Conservation (phyloP, 2,113 vertebrate genomes). For the Antennarius striatus region DNA sequence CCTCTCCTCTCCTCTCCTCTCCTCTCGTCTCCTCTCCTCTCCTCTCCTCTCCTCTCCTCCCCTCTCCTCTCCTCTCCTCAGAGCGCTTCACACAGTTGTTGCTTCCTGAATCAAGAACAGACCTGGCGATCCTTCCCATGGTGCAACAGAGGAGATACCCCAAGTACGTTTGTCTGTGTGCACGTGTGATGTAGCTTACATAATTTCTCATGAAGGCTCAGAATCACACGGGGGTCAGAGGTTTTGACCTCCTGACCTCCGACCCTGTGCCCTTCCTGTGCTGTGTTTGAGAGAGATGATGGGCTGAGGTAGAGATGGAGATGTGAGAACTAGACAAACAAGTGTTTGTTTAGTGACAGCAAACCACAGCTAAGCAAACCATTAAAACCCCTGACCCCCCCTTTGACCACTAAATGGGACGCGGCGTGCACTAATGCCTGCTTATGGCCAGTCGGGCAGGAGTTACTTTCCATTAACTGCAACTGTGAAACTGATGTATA, state of each 20-base stretch:
- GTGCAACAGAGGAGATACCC: slow-evolving; percentile 90
- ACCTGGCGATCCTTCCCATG: slow-evolving; percentile 89
- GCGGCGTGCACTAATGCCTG: not conserved
- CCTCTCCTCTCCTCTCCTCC: too few species aligned
- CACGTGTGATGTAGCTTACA: slow-evolving; percentile 41
- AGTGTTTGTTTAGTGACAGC: slow-evolving; percentile 39
- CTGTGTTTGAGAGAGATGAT: slow-evolving; percentile 27
- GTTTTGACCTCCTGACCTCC: slow-evolving; percentile 51
- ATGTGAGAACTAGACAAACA: not conserved
- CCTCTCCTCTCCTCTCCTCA: slow-evolving; percentile 69
- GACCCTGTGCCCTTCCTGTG: slow-evolving; percentile 59
- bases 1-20: slow-evolving; percentile 59
- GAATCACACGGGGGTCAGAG: slow-evolving; percentile 55
- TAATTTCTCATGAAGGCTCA: slow-evolving; percentile 62
- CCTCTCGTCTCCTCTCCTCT: too few species aligned
- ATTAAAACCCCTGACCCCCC: slow-evolving; percentile 2
- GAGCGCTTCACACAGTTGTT: slow-evolving; percentile 89
- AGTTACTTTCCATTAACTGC: not conserved
- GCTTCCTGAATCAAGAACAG: slow-evolving; percentile 79
- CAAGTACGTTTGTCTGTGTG: slow-evolving; percentile 82
- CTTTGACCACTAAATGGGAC: not conserved
- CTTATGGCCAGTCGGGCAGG: not conserved
- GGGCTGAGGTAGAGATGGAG: not conserved
- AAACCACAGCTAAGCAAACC: slow-evolving; percentile 25
- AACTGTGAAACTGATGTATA: too few species aligned